Conservation (phyloP, 2,113 vertebrate species). For the Myrmecophaga tridactyla region DNA sequence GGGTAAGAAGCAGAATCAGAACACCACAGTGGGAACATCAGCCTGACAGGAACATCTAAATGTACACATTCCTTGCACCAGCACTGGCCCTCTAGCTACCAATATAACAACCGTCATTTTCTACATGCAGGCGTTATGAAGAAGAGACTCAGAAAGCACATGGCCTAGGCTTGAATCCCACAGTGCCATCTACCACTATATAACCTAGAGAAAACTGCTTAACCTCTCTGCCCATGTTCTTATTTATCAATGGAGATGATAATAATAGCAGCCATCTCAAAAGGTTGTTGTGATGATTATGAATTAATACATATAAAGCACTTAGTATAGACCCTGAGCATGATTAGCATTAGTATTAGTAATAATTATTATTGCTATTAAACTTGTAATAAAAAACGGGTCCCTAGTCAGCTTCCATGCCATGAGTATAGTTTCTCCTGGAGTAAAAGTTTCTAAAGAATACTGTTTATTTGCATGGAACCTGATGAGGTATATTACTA, state of each 20-base stretch:
- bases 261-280: not conserved
- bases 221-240: not conserved
- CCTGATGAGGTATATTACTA: not conserved
- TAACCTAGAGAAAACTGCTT: not conserved
- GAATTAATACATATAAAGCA: not conserved
- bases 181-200: not conserved
- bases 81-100: not conserved
- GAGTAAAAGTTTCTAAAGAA: slow-evolving; percentile 13
- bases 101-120: not conserved
- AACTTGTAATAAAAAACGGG: not conserved
- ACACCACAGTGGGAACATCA: rapidly evolving
- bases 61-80: not conserved
- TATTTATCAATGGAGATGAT: not conserved
- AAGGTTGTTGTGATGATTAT: not conserved
- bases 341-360: not conserved
- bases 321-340: not conserved
- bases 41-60: not conserved
- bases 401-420: not conserved
- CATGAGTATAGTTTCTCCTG: not conserved
- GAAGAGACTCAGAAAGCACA: not conserved
- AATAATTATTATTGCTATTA: slow-evolving; percentile 14
- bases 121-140: not conserved
- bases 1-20: slow-evolving; percentile 25
- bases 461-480: not conserved
- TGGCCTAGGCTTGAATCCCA: not conserved